These are phyloP conservation scores for Sciurus carolinensis DNA, from an alignment of 2,797 vertebrate species.

Conservation along the genomic window DNA sequence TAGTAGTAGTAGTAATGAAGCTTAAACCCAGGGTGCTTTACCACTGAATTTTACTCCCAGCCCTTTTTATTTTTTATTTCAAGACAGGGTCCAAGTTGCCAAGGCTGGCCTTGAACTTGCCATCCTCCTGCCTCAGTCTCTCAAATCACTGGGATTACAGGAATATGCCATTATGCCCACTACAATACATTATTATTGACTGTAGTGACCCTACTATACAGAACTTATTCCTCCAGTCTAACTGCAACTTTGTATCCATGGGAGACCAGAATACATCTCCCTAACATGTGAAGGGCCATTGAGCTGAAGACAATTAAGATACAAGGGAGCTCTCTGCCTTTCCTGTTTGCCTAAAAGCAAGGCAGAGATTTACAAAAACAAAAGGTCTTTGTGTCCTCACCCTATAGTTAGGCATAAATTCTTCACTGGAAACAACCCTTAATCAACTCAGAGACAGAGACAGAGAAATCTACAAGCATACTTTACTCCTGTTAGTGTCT, in stretches of 20 bases:
- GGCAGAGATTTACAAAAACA: background rate
- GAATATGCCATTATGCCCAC: too few relatives aligned
- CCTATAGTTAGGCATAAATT: background rate
- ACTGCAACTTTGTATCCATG: background rate
- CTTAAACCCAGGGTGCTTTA: too few relatives aligned
- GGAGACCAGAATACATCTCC: background rate
- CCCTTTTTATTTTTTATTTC: too few relatives aligned
- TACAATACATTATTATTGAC: background rate
- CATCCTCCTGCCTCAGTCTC: too few relatives aligned
- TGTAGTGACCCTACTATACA: background rate
- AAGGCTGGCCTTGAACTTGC: too few relatives aligned
- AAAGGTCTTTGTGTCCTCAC: background rate
- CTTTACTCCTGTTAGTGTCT: background rate
- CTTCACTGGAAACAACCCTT: background rate
- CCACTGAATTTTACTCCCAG: too few relatives aligned
- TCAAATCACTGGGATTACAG: too few relatives aligned
- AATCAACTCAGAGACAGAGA: background rate
- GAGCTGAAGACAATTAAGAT: background rate
- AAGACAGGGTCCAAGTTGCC: too few relatives aligned
- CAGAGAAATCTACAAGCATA: constrained; percentile 9
- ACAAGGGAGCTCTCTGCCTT: background rate
- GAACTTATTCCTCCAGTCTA: background rate
- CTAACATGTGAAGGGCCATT: background rate
- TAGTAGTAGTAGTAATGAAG: too few relatives aligned
- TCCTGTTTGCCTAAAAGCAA: background rate